Conservation (phyloP, 2,113 vertebrate genomes). For the Austrofundulus limnaeus region DNA sequence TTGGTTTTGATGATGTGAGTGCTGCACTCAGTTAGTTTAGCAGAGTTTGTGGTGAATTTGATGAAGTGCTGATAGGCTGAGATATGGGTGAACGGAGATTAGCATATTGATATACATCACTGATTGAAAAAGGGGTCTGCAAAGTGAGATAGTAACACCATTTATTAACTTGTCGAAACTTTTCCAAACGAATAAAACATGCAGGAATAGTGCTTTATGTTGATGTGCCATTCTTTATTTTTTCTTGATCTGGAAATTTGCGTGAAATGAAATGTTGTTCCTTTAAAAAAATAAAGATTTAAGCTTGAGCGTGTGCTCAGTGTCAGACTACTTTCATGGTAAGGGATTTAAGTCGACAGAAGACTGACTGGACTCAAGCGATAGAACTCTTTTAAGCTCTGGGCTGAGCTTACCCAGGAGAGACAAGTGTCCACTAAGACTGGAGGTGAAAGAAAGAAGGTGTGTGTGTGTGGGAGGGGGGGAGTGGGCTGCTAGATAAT, state of each 20-base stretch:
- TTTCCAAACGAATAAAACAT: background rate
- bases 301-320: slow-evolving; percentile 28
- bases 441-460: slow-evolving; percentile 3
- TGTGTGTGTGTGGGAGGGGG: no score
- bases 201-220: background rate
- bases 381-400: slow-evolving; percentile 69
- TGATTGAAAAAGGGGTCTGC: background rate
- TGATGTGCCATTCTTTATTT: background rate
- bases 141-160: background rate
- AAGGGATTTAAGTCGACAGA: slow-evolving; percentile 63
- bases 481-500: background rate
- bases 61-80: background rate
- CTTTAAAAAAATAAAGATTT: slow-evolving; percentile 7
- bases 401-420: slow-evolving; percentile 51
- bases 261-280: background rate
- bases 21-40: background rate
- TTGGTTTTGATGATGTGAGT: background rate
- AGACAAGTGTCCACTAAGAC: slow-evolving; percentile 51
- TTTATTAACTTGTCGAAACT: background rate
- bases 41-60: background rate
- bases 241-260: background rate
- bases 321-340: slow-evolving; percentile 47
- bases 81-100: background rate
- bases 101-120: background rate
- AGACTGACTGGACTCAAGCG: slow-evolving; percentile 59